Conservation (phyloP, 2,797 vertebrate genomes). For the Lacerta viridis region DNA sequence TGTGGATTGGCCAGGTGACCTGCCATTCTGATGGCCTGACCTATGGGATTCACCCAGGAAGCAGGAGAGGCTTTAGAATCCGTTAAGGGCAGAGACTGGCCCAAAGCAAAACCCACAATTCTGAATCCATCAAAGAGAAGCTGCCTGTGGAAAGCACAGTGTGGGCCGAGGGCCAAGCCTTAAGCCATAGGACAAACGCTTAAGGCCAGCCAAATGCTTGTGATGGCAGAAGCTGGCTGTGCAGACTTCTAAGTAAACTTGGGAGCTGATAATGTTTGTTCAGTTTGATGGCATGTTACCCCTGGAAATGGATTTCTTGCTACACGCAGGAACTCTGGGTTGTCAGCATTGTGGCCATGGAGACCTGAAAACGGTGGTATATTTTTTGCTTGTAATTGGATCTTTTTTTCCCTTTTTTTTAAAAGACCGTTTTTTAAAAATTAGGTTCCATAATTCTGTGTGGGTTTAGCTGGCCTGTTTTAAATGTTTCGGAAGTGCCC, state of each 20-base stretch:
- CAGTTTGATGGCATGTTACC: neutral
- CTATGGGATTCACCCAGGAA: neutral
- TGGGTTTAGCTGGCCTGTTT: too few relatives aligned
- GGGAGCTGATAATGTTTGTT: neutral
- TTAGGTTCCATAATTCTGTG: too few relatives aligned
- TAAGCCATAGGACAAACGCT: neutral
- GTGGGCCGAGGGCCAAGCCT: neutral
- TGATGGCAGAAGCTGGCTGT: neutral
- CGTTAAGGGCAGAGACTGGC: neutral
- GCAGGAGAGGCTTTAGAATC: neutral
- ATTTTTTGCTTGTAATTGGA: too few relatives aligned
- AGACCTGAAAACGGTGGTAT: too few relatives aligned
- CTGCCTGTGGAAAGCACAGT: neutral
- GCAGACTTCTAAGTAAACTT: neutral
- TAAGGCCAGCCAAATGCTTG: neutral
- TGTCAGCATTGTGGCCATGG: too few relatives aligned
- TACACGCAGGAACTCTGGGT: neutral
- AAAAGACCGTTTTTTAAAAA: too few relatives aligned
- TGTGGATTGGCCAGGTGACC: neutral
- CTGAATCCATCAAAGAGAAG: neutral
- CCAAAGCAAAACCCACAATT: neutral
- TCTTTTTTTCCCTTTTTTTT: too few relatives aligned
- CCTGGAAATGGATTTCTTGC: neutral
- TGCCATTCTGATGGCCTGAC: neutral
- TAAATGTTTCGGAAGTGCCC: too few relatives aligned